phyloP scores from a whole-genome alignment of 1,140 invertebrate genomes.

The Aphelenchoides fujianensis region DNA sequence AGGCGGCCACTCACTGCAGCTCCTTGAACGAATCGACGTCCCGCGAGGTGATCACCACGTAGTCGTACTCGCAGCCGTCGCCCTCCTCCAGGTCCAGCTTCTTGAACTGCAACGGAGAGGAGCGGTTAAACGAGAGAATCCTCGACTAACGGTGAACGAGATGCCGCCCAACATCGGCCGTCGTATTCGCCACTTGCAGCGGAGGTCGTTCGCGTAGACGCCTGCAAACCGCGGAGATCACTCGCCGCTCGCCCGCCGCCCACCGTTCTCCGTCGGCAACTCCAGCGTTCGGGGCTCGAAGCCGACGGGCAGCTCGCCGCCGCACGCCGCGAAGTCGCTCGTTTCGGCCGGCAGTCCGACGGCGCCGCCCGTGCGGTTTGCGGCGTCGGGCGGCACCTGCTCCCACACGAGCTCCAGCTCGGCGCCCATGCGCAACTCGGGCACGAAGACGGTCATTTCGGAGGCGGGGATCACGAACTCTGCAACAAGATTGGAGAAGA shows the following conservation, averaged over 20 bases:
- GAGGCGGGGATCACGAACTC: background rate
- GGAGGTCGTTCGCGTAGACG: constrained; percentile 41
- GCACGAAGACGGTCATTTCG: background rate
- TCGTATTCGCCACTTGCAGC: constrained; percentile 50
- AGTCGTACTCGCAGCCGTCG: constrained; percentile 49
- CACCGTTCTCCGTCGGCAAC: constrained; percentile 24
- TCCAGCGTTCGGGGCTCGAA: constrained; percentile 42
- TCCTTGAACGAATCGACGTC: constrained; percentile 20
- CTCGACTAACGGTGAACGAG: constrained; percentile 22
- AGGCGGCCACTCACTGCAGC: constrained; percentile 16
- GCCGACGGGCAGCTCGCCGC: constrained; percentile 40
- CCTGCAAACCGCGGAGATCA: too few species aligned
- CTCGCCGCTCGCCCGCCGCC: background rate
- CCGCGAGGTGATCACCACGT: constrained; percentile 33
- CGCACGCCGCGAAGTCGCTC: constrained; percentile 42
- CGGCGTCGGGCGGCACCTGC: background rate
- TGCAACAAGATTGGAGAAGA: constrained; percentile 6
- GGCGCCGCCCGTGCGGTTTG: constrained; percentile 21
- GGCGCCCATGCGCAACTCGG: constrained; percentile 10
- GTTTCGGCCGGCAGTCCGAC: background rate
- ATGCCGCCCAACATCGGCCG: constrained; percentile 45
- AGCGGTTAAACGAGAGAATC: too few species aligned
- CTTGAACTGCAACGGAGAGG: constrained; percentile 38
- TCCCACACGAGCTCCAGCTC: background rate
- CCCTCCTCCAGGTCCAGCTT: constrained; percentile 51